phyloP scores from a whole-genome alignment of 1,140 invertebrate genomes.

The Danaus plexippus region DNA sequence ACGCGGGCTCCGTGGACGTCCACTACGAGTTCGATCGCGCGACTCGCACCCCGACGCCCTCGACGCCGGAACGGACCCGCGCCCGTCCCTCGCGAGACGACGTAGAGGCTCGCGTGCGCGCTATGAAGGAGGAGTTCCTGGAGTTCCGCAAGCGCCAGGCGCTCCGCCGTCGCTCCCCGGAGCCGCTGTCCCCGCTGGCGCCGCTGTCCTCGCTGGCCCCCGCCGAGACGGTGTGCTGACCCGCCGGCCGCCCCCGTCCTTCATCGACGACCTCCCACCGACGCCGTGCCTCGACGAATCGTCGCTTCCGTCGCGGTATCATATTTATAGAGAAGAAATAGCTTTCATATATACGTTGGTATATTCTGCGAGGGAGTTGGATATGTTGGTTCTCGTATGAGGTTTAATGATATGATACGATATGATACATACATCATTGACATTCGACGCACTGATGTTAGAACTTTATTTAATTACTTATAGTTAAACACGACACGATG shows the following conservation, averaged over 20 bases:
- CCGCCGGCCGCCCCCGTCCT: slow-evolving; percentile 1
- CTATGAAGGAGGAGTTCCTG: slow-evolving; percentile 96
- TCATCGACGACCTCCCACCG: slow-evolving; percentile 8
- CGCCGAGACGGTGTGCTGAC: slow-evolving; percentile 51
- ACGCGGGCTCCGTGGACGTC: slow-evolving; percentile 91
- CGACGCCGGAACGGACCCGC: slow-evolving; percentile 74
- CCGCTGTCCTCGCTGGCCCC: slow-evolving; percentile 58
- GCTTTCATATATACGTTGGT: too few species aligned
- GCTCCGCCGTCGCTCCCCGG: slow-evolving; percentile 76
- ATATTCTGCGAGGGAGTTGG: too few species aligned
- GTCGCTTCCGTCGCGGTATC: too few species aligned
- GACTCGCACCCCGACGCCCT: slow-evolving; percentile 82
- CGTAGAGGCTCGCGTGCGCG: slow-evolving; percentile 91
- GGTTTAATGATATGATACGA: too few species aligned
- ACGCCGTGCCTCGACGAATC: neutral
- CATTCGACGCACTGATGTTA: too few species aligned
- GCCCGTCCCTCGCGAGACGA: slow-evolving; percentile 76
- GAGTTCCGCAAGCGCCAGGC: slow-evolving; percentile 92
- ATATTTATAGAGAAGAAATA: too few species aligned
- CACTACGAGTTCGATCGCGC: slow-evolving; percentile 95
- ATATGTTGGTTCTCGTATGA: too few species aligned
- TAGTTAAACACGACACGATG: too few species aligned
- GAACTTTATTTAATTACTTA: too few species aligned
- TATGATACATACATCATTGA: too few species aligned
- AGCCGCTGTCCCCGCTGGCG: slow-evolving; percentile 79